phyloP scores from a whole-genome alignment of 2,888 invertebrate species.

The Lissonota sp. region DNA sequence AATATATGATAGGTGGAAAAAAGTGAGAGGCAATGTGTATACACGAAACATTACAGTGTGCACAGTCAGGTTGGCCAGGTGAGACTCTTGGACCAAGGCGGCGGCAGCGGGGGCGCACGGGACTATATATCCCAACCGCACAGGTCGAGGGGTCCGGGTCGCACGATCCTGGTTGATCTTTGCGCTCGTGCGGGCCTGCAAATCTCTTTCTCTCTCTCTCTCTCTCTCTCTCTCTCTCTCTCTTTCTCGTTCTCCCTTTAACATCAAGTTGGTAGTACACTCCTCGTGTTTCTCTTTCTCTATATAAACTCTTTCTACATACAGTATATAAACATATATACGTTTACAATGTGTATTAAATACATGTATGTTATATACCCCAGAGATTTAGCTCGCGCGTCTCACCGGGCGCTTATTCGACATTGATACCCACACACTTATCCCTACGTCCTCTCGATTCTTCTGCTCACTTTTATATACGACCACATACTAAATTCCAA shows the following conservation, averaged over 20 bases:
- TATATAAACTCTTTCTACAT: constrained; percentile 20
- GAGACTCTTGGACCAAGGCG: constrained; percentile 54
- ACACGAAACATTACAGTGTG: constrained; percentile 16
- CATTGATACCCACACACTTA: too few relatives aligned
- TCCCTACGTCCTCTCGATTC: too few relatives aligned
- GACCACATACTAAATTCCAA: too few relatives aligned
- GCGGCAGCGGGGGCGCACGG: constrained; percentile 55
- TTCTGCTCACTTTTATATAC: too few relatives aligned
- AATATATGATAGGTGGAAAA: constrained; percentile 19
- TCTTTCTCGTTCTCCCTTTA: constrained; percentile 11
- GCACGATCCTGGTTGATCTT: constrained; percentile 83
- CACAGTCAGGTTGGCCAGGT: constrained; percentile 58
- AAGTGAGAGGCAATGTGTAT: constrained; percentile 36
- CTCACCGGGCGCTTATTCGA: too few relatives aligned
- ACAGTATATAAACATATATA: constrained; percentile 33
- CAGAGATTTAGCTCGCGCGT: too few relatives aligned
- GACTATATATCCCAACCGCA: constrained; percentile 66
- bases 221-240: constrained; percentile 37
- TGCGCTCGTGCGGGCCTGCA: constrained; percentile 82
- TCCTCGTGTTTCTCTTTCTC: constrained; percentile 37
- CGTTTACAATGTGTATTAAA: not conserved
- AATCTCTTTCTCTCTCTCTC: constrained; percentile 67
- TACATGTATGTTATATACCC: too few relatives aligned
- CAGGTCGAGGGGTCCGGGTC: constrained; percentile 83
- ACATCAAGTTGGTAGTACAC: constrained; percentile 15